These are phyloP conservation scores for Ichneumoninae sp. DNA, from an alignment of 2,888 invertebrate genomes.

Conservation along the genomic window DNA sequence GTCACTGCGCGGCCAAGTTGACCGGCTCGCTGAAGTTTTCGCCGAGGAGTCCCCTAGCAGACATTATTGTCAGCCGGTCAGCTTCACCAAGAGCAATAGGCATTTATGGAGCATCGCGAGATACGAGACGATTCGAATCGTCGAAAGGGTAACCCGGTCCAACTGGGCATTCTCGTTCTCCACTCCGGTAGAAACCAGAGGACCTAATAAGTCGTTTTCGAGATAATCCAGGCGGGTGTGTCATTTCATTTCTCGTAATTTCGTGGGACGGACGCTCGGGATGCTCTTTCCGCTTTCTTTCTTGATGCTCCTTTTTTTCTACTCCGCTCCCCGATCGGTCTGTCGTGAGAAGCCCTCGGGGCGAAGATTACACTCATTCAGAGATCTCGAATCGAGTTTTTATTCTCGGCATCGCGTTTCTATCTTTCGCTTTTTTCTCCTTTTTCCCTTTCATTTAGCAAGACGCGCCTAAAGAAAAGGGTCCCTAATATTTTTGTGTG, in stretches of 20 bases:
- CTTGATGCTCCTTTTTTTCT: constrained; percentile 49
- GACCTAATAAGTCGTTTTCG: constrained; percentile 82
- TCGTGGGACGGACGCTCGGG: constrained; percentile 70
- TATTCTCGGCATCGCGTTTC: constrained; percentile 69
- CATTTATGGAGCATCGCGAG: constrained; percentile 1
- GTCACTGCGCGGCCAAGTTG: constrained; percentile 43
- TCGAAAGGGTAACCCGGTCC: constrained; percentile 60
- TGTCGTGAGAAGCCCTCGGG: constrained; percentile 67
- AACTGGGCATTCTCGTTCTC: constrained; percentile 44
- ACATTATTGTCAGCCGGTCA: constrained; percentile 32
- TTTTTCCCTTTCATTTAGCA: constrained; percentile 64
- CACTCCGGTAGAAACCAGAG: constrained; percentile 48
- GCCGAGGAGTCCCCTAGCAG: background rate
- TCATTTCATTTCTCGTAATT: constrained; percentile 84
- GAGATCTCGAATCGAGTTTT: constrained; percentile 73
- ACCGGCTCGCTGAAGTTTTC: constrained; percentile 36
- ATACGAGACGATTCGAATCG: constrained; percentile 60
- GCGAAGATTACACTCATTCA: constrained; percentile 83
- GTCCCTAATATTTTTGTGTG: constrained; percentile 20
- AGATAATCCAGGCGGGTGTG: constrained; percentile 82
- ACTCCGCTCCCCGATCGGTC: constrained; percentile 45
- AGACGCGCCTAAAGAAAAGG: constrained; percentile 42
- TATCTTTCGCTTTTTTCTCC: constrained; percentile 53
- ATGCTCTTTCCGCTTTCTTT: constrained; percentile 43
- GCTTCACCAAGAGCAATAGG: constrained; percentile 38